Evolutionary conservation across 2,797 vertebrate genomes (phyloP), one percentile per base, ranked within the genome.

Genomic region (Echiichthys vipera): DNA sequence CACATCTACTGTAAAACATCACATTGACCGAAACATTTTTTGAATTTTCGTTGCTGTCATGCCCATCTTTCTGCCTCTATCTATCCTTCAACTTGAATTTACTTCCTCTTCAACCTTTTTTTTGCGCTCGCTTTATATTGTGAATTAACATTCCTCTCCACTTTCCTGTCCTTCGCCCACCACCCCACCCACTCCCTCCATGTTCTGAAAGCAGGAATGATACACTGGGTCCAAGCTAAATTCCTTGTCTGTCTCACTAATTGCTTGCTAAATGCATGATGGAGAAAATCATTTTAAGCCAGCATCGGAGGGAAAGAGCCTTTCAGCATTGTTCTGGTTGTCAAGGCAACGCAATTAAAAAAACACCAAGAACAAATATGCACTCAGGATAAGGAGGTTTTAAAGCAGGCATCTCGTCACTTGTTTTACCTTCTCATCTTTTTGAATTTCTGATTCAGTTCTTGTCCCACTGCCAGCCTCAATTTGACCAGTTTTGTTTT

Each of bases 261-360:
- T 93, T 93, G 88, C 90, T 87, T 76, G 75, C 89, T 92, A 93
- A 92, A 89, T 91, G 86, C 86, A 90, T 89, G 91, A 91, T 93
- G 87, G 90, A 90, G 84, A 90, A 90, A 91, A 93, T 90, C 79
- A 91, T 91, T 93, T 92, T 90, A 87, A 89, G 84, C 78, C 81
- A 39, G 79, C 57, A 61, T 80, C n/a, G 39, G 61, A 90, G 75
- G 74, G 83, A 89, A 91, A 87, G 83, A 89, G 88, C 87, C 86
- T 90, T 91, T 90, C 84, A 90, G 89, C 83, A 92, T 92, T 91
- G 90, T 91, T 88, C 88, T 66, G 88, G 92, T 92, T 90, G 92
- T 88, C 90, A 88, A 63, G 90, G 90, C 84, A 86, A 93, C 90
- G 34, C 84, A 88, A 88, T 89, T 74, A 89, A 90, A 89, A 89